Conservation (phyloP, 2,888 invertebrate genomes). For the Mythimna ferrago region DNA sequence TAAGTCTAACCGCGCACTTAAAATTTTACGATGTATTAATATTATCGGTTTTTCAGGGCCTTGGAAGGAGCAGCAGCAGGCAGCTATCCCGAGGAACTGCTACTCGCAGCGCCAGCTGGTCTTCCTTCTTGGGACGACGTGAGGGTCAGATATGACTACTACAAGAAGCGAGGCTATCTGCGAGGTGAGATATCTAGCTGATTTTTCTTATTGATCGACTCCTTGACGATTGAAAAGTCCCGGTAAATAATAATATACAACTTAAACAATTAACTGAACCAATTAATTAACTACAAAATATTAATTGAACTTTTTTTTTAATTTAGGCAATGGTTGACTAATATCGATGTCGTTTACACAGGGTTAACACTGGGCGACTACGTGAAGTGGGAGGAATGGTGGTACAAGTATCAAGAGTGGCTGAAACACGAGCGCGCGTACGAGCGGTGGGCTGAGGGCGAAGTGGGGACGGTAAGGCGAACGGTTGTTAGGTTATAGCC, state of each 20-base stretch:
- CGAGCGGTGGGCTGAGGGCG: slow-evolving; percentile 92
- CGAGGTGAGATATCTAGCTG: slow-evolving; percentile 88
- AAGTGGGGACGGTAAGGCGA: slow-evolving; percentile 72
- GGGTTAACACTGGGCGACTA: slow-evolving; percentile 94
- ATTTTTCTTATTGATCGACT: no score
- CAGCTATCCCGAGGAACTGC: slow-evolving; percentile 94
- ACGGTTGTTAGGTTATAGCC: not conserved
- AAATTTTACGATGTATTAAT: no score
- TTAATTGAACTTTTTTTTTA: no score
- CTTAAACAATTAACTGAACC: no score
- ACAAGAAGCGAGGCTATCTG: slow-evolving; percentile 96
- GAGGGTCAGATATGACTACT: slow-evolving; percentile 96
- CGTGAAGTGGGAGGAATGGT: slow-evolving; percentile 98
- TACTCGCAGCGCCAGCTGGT: slow-evolving; percentile 93
- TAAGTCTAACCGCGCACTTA: no score
- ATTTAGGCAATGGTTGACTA: no score
- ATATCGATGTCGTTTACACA: slow-evolving; percentile 53
- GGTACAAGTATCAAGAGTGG: slow-evolving; percentile 98
- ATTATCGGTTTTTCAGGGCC: slow-evolving; percentile 66
- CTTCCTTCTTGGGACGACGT: slow-evolving; percentile 97
- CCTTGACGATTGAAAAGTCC: no score
- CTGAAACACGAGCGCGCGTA: slow-evolving; percentile 95
- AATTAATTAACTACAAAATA: no score
- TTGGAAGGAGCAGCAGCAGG: slow-evolving; percentile 93
- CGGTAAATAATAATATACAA: no score